Percentiles rank a stretch among this genome's conserved stretches.
phyloP scores from a whole-genome alignment of 2,797 vertebrate species.

The Dicrostonyx torquatus region DNA sequence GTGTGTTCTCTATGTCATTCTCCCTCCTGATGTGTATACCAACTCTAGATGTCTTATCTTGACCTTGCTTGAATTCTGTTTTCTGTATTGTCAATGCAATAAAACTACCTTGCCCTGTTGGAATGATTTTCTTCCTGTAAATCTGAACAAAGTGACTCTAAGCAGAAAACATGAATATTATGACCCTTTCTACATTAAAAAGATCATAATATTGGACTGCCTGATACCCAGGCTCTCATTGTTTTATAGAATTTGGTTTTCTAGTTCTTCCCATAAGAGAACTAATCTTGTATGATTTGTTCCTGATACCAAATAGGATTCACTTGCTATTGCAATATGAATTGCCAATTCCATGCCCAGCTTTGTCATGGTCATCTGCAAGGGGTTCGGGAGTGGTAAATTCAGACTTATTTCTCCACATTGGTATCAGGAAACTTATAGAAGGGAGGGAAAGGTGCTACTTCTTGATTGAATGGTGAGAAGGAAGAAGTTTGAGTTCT shows the following conservation, averaged over 20 bases:
- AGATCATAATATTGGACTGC: neutral
- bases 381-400: neutral
- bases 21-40: neutral
- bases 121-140: neutral
- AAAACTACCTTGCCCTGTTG: neutral
- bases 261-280: constrained; percentile 3
- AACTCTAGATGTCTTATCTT: neutral
- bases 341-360: neutral
- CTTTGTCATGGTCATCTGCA: neutral
- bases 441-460: neutral
- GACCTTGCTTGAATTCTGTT: neutral
- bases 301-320: neutral
- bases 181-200: neutral
- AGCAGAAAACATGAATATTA: neutral
- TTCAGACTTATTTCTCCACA: neutral
- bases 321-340: neutral
- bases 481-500: neutral
- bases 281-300: neutral
- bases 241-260: constrained; percentile 13
- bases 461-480: neutral
- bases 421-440: neutral
- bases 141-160: neutral
- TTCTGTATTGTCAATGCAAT: neutral
- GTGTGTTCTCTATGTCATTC: neutral
- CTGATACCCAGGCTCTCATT: neutral